Evolutionary conservation across 1,140 invertebrate genomes (phyloP).

Genomic region (Leptopilina boulardi): DNA sequence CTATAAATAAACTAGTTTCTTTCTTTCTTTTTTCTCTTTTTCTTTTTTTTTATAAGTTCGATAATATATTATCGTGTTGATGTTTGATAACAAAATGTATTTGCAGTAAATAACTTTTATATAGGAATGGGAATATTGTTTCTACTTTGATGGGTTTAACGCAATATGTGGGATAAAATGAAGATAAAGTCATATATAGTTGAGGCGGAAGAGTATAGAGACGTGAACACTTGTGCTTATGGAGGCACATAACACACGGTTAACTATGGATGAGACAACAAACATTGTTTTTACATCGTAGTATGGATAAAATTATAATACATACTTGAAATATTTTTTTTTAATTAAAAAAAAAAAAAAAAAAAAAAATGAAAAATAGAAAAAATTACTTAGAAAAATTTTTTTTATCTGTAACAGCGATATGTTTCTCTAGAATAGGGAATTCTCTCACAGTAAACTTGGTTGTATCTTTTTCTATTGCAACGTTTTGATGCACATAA

Average conservation of each 20-base stretch:
- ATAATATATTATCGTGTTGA: neutral
- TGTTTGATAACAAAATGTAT: neutral
- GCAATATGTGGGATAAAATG: neutral
- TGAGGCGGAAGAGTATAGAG: neutral
- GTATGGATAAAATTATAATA: constrained; percentile 13
- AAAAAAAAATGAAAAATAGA: no score
- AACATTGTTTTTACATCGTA: neutral
- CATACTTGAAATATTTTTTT: neutral
- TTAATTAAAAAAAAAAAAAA: neutral
- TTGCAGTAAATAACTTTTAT: neutral
- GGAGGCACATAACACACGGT: neutral
- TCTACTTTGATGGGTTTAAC: neutral
- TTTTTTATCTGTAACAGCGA: no score
- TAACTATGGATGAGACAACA: constrained; percentile 1
- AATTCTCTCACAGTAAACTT: no score
- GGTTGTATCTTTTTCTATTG: no score
- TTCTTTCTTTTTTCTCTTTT: neutral
- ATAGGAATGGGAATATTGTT: neutral
- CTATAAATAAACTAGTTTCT: no score
- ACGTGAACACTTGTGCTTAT: neutral
- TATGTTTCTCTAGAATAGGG: no score
- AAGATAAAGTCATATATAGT: neutral
- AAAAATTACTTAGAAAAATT: no score
- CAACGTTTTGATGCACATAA: no score
- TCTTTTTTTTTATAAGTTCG: neutral